Percentiles rank a stretch among this genome's conserved stretches.
phyloP scores from a whole-genome alignment of 2,797 vertebrate species.

The Mionectes olivaceus region DNA sequence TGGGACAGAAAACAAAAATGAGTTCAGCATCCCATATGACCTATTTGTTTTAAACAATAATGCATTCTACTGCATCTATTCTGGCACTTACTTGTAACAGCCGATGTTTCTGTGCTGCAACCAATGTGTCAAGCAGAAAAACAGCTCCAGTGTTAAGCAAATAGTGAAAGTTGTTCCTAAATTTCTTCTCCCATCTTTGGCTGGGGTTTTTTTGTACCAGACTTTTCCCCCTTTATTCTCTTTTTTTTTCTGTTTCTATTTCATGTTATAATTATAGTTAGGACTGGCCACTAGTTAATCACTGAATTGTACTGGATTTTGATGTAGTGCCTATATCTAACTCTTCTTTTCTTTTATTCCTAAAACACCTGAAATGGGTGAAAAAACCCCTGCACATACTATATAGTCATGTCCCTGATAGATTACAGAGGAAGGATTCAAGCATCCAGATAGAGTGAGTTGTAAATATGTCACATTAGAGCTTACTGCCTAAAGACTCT shows the following conservation, averaged over 20 bases:
- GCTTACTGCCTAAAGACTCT: not conserved
- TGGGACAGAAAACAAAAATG: slow-evolving; percentile 64
- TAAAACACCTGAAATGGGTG: not conserved
- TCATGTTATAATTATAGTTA: not conserved
- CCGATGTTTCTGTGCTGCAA: slow-evolving; percentile 64
- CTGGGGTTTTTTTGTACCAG: not conserved
- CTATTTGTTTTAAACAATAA: slow-evolving; percentile 73
- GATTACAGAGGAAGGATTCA: not conserved
- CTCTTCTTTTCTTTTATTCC: not conserved
- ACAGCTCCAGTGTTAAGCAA: slow-evolving; percentile 56
- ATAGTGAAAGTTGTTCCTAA: slow-evolving; percentile 36
- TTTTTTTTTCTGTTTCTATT: not conserved
- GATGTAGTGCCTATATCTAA: not conserved
- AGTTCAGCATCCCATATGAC: slow-evolving; percentile 59
- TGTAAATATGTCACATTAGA: not conserved
- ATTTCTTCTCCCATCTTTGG: not conserved
- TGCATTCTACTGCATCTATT: slow-evolving; percentile 23
- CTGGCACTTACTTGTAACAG: slow-evolving; percentile 46
- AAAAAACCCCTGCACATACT: not conserved
- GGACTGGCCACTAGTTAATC: not conserved
- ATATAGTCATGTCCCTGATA: not conserved
- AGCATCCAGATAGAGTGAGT: not conserved
- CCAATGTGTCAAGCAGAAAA: slow-evolving; percentile 3
- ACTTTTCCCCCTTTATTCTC: not conserved
- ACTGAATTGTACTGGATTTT: not conserved